Conservation (phyloP, 2,888 invertebrate genomes). For the Drosophila siamana region DNA sequence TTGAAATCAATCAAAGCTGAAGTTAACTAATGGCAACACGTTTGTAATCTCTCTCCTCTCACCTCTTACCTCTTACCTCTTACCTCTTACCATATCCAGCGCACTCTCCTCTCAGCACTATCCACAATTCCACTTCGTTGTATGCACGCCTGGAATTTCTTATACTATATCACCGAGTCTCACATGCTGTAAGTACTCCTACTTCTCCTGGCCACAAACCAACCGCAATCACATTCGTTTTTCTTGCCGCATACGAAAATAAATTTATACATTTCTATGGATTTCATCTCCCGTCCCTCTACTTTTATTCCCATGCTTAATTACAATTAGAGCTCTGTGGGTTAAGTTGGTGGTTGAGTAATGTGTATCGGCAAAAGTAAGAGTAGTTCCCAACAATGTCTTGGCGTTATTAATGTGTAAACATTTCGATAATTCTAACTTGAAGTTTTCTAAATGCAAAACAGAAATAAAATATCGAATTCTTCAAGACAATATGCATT, state of each 20-base stretch:
- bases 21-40: constrained; percentile 86
- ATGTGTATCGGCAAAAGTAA: constrained; percentile 40
- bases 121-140: constrained; percentile 14
- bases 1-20: constrained; percentile 86
- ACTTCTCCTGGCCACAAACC: not conserved
- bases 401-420: not conserved
- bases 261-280: constrained; percentile 5
- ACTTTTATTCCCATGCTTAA: constrained; percentile 71
- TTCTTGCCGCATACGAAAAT: constrained; percentile 49
- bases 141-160: constrained; percentile 47
- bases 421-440: not conserved
- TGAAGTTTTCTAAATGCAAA: not conserved
- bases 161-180: constrained; percentile 15
- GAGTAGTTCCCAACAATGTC: constrained; percentile 18
- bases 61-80: constrained; percentile 13
- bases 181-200: constrained; percentile 34
- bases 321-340: constrained; percentile 71
- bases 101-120: constrained; percentile 5
- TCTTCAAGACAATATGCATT: too few species aligned
- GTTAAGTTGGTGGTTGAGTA: constrained; percentile 35
- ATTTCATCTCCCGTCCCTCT: constrained; percentile 11
- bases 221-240: constrained; percentile 37
- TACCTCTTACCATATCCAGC: constrained; percentile 18
- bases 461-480: not conserved
- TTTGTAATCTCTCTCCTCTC: constrained; percentile 74